Evolutionary conservation across 2,888 invertebrate genomes (phyloP), one percentile per base, ranked within the genome.

Genomic region (Temnothorax rugatulus): DNA sequence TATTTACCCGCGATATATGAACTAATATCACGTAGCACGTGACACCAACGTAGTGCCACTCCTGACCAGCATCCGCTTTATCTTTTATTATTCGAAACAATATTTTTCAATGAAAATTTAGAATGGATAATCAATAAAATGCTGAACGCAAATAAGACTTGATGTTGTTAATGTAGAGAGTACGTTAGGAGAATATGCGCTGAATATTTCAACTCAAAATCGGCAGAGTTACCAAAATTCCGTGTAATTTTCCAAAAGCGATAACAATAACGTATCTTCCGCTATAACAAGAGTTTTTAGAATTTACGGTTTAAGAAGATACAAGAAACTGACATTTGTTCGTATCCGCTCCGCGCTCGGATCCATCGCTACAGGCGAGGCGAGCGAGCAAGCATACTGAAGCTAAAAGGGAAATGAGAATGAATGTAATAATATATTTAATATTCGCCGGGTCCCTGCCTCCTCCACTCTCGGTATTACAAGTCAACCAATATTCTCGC

Each of bases 361-460:
- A 81, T 86, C 89, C 90, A 84, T 89, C 89, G 87, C 91, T 89
- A 89, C 69, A 25, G 79, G 81, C 61, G 83, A 85, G 90, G 87
- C 84, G 88, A 85, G 88, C 83, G 86, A 76, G 79, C 88, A 83
- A 90, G 90, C 84, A 90, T 88, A 84, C 88, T 88, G 89, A 87
- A 89, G 91, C 90, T 91, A 91, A 93, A 89, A 92, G 92, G 93
- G 93, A 94, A 94, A 94, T 93, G 94, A 93, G 93, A 94, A 94
- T 94, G 93, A 93, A 94, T 94, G 94, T 93, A 94, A 94, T 94
- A 94, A 94, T 94, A 94, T 94, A 94, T 94, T 94, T 94, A 94
- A 94, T 94, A 94, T 94, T 94, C 94, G 93, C 91, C 90, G 91
- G 92, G 91, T 92, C 92, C 92, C 92, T 90, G 90, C 91, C 92